Evolutionary conservation across 2,888 invertebrate species (phyloP), one percentile per base, ranked within the genome.

Genomic region (Pseudococcus jackbeardsleyi): DNA sequence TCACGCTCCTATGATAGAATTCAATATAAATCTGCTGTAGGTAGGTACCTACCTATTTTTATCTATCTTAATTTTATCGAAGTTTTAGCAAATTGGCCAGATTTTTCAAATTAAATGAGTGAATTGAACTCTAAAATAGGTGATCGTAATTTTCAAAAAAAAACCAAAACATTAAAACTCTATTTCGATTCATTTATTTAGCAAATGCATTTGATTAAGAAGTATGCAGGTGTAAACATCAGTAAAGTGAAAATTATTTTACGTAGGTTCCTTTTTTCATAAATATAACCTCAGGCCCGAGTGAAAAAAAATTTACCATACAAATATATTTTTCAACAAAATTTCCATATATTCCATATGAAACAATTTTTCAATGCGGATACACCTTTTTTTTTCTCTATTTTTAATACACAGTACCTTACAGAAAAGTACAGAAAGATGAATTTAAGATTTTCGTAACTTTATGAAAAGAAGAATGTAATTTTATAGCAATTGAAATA

Each of bases 1-100:
- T 26, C 68, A 72, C 68, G 68, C 68, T 72, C 68, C 11, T 72
- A 59, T 59, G 59, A 59, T 59, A 59, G n/a, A 8, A 59, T 59
- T 59, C 19, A 11, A 59, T 59, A 59, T 59, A 19, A 59, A 59
- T 54, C 17, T 54, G 19, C 19, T 9, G 7, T 50, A 50, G 17
- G 12, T 50, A 50, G 50, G 50, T 46, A 46, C 50, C 17, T 46
- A 46, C 50, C 17, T 50, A 50, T 50, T 46, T 46, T 46, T 46
- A 1, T 46, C 46, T 2, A 33, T 2, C 5, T 46, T 8, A 12
- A 3, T 46, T 46, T 46, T 46, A 46, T 46, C 46, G 12, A 3
- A 2, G 12, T 46, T 46, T 12, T 11, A 46, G 46, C 0, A 46
- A 46, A 46, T 46, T 5, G 2, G 8, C 12, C 6, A 0, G 8